Evolutionary conservation across 2,888 invertebrate species (phyloP).

Genomic region (Pomacea canaliculata): DNA sequence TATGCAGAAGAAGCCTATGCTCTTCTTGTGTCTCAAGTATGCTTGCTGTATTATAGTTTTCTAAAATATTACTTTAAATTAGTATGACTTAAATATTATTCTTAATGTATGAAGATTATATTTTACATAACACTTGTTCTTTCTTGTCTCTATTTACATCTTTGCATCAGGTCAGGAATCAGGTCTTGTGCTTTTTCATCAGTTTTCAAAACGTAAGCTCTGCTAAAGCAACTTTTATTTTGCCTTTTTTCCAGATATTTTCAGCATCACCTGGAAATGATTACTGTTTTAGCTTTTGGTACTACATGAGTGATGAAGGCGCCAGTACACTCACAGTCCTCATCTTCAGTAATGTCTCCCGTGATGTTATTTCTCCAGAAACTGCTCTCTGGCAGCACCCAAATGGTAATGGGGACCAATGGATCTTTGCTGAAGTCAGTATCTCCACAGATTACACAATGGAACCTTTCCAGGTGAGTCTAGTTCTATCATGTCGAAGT

Average conservation of each 20-base stretch:
- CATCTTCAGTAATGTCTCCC: conserved; percentile 44
- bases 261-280: conserved; percentile 38
- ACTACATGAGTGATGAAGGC: conserved; percentile 57
- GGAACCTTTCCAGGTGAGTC: conserved; percentile 50
- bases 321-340: conserved; percentile 51
- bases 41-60: no score
- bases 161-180: no score
- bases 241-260: conserved; percentile 24
- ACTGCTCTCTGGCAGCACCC: conserved; percentile 48
- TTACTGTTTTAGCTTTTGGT: conserved; percentile 64
- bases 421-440: conserved; percentile 55
- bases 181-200: no score
- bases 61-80: no score
- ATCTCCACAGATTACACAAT: conserved; percentile 48
- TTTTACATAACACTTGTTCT: no score
- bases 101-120: no score
- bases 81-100: no score
- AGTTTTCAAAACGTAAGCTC: no score
- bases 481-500: no score
- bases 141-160: no score
- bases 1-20: conserved; percentile 42
- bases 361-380: conserved; percentile 41
- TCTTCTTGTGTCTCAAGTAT: conserved; percentile 33
- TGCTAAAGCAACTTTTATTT: background rate
- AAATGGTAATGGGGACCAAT: conserved; percentile 50